Evolutionary conservation across 2,888 invertebrate genomes (phyloP).

Genomic region (Clistopyga incitator): DNA sequence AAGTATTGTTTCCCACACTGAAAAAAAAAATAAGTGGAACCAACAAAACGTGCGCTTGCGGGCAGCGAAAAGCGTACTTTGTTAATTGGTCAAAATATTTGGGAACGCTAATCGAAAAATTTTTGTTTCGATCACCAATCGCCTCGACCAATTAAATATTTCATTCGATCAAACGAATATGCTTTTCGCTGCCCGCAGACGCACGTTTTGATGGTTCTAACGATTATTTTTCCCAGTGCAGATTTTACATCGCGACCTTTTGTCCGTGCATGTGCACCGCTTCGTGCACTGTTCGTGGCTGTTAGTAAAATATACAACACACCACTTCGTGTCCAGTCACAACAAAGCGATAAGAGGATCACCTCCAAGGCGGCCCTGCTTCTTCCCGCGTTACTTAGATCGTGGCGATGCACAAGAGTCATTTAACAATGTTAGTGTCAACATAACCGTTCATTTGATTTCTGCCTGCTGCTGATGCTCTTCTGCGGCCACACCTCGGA

Average conservation of each 20-base stretch:
- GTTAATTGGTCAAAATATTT: too few species aligned
- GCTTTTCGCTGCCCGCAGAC: too few species aligned
- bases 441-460: neutral
- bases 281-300: constrained; percentile 20
- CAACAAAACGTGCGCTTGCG: too few species aligned
- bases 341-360: constrained; percentile 51
- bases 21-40: too few species aligned
- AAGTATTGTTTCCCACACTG: too few species aligned
- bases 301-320: constrained; percentile 17
- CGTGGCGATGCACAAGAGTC: neutral
- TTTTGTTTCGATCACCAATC: too few species aligned
- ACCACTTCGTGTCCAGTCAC: constrained; percentile 27
- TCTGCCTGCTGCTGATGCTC: neutral
- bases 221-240: too few species aligned
- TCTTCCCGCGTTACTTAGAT: constrained; percentile 1
- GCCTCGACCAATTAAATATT: too few species aligned
- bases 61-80: too few species aligned
- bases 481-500: constrained; percentile 4
- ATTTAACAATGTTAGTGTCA: neutral
- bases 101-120: too few species aligned
- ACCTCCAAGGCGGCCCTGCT: constrained; percentile 45
- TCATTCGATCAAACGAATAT: too few species aligned
- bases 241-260: neutral
- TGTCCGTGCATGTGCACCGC: neutral
- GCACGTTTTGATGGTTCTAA: too few species aligned